Conservation (phyloP, 2,113 vertebrate species). For the Scomber scombrus region DNA sequence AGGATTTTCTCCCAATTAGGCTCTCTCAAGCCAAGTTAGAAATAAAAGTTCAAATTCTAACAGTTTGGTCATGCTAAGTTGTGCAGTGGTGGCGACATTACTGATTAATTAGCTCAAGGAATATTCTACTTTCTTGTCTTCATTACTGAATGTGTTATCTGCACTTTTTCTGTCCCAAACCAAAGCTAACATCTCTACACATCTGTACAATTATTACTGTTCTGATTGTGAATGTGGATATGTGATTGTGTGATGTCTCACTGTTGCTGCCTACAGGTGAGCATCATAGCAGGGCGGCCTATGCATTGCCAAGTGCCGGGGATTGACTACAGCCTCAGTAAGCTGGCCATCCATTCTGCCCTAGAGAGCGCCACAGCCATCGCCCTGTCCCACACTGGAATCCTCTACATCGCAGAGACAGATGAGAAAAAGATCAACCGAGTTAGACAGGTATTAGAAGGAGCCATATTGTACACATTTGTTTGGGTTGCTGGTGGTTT, state of each 20-base stretch:
- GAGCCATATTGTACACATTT: not conserved
- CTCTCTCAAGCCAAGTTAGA: slow-evolving; percentile 58
- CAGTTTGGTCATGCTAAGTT: slow-evolving; percentile 47
- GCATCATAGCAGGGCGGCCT: slow-evolving; percentile 97
- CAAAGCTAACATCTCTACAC: not conserved
- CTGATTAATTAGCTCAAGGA: slow-evolving; percentile 57
- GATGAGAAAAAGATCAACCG: slow-evolving; percentile 99
- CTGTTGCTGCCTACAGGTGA: slow-evolving; percentile 88
- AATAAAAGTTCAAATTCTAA: slow-evolving; percentile 46
- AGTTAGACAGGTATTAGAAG: slow-evolving; percentile 82
- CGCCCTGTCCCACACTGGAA: slow-evolving; percentile 94
- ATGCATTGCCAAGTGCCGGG: slow-evolving; percentile 99
- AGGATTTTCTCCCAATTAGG: slow-evolving; percentile 72
- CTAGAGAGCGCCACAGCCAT: slow-evolving; percentile 98
- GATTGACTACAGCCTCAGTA: slow-evolving; percentile 99
- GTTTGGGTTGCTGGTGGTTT: slow-evolving; percentile 14
- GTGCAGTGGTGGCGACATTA: slow-evolving; percentile 33
- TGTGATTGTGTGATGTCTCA: not conserved
- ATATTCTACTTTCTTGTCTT: slow-evolving; percentile 36
- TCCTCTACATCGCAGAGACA: slow-evolving; percentile 98
- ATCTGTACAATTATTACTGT: not conserved
- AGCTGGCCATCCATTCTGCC: slow-evolving; percentile 96
- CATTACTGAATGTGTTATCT: slow-evolving; percentile 30
- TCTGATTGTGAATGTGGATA: not conserved
- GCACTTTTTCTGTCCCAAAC: not conserved